Evolutionary conservation across 2,113 vertebrate species (phyloP).

Genomic region (Vombatus ursinus): DNA sequence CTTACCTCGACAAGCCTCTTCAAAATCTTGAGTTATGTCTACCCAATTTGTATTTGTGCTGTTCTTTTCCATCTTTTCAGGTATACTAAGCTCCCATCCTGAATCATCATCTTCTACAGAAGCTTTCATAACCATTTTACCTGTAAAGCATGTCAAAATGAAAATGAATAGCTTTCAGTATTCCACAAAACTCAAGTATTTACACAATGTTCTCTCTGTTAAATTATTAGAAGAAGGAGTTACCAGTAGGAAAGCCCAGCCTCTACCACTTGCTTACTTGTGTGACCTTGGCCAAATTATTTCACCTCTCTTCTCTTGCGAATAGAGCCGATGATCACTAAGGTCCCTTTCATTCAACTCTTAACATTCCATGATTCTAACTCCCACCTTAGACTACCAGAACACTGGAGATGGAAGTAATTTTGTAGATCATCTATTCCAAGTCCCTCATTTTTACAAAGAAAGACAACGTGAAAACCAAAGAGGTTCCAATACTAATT

Average conservation of each 20-base stretch:
- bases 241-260: background rate
- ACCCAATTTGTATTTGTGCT: slow-evolving; percentile 93
- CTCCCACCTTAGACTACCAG: background rate
- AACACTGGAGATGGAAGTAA: background rate
- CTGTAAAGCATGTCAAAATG: slow-evolving; percentile 70
- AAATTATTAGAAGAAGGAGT: slow-evolving; percentile 11
- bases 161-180: background rate
- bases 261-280: background rate
- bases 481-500: background rate
- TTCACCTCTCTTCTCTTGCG: background rate
- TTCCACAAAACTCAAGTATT: slow-evolving; percentile 12
- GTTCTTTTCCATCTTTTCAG: slow-evolving; percentile 95
- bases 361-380: background rate
- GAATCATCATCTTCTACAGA: slow-evolving; percentile 95
- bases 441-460: background rate
- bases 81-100: slow-evolving; percentile 94
- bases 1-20: slow-evolving; percentile 95
- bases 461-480: background rate
- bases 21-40: slow-evolving; percentile 97
- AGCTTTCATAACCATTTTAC: slow-evolving; percentile 97
- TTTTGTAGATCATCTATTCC: background rate
- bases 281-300: background rate
- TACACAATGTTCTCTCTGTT: background rate
- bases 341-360: background rate
- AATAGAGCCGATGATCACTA: background rate